These are phyloP conservation scores for Pseudococcus longispinus DNA, from an alignment of 2,888 invertebrate genomes.

Conservation along the genomic window DNA sequence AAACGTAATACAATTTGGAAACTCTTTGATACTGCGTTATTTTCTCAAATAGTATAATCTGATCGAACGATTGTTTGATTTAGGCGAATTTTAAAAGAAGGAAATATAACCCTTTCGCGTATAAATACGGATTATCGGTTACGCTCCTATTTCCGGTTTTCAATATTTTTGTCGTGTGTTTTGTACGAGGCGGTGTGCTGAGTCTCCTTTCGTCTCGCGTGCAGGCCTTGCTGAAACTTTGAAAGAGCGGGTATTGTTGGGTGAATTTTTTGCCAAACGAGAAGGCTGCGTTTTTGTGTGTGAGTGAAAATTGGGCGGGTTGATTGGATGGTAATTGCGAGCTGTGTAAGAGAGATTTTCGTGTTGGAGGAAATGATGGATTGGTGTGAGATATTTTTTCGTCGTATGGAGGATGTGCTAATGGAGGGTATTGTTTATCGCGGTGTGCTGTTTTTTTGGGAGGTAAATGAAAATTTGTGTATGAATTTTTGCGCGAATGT, in stretches of 20 bases:
- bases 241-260: not conserved
- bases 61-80: constrained; percentile 52
- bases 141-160: constrained; percentile 41
- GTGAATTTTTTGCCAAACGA: not conserved
- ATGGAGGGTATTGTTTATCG: not conserved
- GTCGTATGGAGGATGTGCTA: not conserved
- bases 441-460: not conserved
- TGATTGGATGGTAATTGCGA: constrained; percentile 18
- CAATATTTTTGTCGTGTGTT: constrained; percentile 29
- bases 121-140: constrained; percentile 45
- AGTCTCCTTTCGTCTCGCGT: not conserved
- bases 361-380: constrained; percentile 20
- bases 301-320: constrained; percentile 14
- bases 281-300: not conserved
- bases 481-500: not conserved
- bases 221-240: not conserved
- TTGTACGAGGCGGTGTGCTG: not conserved
- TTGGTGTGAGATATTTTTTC: constrained; percentile 1
- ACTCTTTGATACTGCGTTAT: constrained; percentile 52
- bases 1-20: constrained; percentile 53
- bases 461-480: not conserved
- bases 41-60: constrained; percentile 47
- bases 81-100: constrained; percentile 31
- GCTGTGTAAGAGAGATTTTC: not conserved
- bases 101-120: constrained; percentile 21